Evolutionary conservation across 2,888 invertebrate genomes (phyloP).

Genomic region (Ophonus ardosiacus): DNA sequence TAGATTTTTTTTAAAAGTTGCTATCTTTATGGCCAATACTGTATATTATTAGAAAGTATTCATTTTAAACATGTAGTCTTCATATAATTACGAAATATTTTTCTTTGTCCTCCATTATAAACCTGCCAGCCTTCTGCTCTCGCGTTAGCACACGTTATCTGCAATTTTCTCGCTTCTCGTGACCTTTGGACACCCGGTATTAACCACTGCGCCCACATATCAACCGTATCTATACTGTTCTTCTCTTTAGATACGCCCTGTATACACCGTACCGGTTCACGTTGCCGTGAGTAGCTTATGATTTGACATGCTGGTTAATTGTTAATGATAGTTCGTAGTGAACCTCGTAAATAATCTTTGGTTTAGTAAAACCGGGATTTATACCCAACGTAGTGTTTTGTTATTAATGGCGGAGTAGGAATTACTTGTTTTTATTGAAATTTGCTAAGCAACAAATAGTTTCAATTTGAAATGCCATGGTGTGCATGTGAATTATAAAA

Average conservation of each 20-base stretch:
- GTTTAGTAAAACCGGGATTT: conserved; percentile 19
- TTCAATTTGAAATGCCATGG: no score
- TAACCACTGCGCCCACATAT: conserved; percentile 61
- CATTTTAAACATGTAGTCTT: no score
- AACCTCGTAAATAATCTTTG: conserved; percentile 9
- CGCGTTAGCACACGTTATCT: no score
- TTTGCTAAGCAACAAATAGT: neutral
- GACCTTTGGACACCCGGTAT: conserved; percentile 60
- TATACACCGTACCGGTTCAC: conserved; percentile 39
- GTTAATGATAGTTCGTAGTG: conserved; percentile 32
- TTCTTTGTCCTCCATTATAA: no score
- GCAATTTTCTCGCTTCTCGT: neutral
- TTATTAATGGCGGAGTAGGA: conserved; percentile 25
- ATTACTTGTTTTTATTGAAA: conserved; percentile 16
- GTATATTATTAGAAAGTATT: no score
- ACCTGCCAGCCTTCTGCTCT: no score
- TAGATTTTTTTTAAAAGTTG: no score
- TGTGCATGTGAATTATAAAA: no score
- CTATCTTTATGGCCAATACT: no score
- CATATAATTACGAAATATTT: no score
- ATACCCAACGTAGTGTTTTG: neutral
- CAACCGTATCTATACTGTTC: conserved; percentile 40
- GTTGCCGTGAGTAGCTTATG: conserved; percentile 23
- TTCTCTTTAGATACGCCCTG: conserved; percentile 53
- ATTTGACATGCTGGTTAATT: conserved; percentile 51